A percentile compares a stretch with the other conserved stretches of the same genome.
These are phyloP conservation scores for Tupaia tana DNA, from an alignment of 2,113 vertebrate genomes.

Conservation along the genomic window DNA sequence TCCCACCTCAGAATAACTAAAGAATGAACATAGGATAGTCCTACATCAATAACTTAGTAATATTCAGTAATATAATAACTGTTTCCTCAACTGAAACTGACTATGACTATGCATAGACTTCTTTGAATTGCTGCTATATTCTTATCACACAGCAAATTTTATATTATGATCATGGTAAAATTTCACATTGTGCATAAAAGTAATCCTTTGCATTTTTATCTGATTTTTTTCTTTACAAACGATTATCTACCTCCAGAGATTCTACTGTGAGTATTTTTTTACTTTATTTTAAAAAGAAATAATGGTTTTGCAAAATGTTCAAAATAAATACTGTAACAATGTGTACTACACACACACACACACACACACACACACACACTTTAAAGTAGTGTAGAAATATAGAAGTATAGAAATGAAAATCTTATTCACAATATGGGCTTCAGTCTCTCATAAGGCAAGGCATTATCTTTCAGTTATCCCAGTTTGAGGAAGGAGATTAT, in stretches of 20 bases:
- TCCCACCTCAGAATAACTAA: background rate
- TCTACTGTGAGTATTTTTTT: background rate
- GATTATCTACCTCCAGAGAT: background rate
- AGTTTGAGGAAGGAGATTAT: background rate
- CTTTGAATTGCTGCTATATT: background rate
- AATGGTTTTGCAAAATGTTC: background rate
- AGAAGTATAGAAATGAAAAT: background rate
- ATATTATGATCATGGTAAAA: background rate
- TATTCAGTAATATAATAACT: background rate
- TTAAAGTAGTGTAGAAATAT: too few relatives aligned
- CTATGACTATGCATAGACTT: background rate
- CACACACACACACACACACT: too few relatives aligned
- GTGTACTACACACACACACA: too few relatives aligned
- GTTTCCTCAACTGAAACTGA: background rate
- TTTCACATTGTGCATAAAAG: background rate
- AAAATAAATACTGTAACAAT: background rate
- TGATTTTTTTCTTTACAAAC: background rate
- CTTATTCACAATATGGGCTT: background rate
- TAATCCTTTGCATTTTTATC: background rate
- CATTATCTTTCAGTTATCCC: background rate
- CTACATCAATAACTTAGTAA: background rate
- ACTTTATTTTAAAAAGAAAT: background rate
- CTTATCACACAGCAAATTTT: background rate
- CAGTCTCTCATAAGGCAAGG: background rate
- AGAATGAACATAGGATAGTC: background rate